Evolutionary conservation across 2,797 vertebrate species (phyloP), one percentile per base, ranked within the genome.

Genomic region (Euthynnus affinis): DNA sequence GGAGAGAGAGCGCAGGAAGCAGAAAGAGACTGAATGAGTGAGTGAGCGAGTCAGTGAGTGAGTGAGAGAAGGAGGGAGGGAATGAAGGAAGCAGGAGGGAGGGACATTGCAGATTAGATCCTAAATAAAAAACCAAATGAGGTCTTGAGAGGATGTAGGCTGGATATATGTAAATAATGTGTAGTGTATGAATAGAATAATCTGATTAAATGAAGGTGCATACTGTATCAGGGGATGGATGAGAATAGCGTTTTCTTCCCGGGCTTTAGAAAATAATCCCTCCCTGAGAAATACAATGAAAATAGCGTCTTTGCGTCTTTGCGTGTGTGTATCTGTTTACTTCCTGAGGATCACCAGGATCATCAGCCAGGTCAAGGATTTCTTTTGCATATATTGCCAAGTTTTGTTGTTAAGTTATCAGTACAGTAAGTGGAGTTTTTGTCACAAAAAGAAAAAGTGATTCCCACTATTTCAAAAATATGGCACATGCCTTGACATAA

Each of bases 101-200:
- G 66, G 63, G 71, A 79, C 66, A 13, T 81, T 78, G 55, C 48
- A 75, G 81, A 83, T 78, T 61, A 61, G 10, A 27, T 18, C 1
- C 51, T 77, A 66, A 80, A 86, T 77, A 67, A 70, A 70, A 76
- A 80, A 52, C 8, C 29, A 73, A 85, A 80, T 57, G 23, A 60
- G 57, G 66, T 78, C 18, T 80, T 59, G 64, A 67, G 62, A 58
- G 23, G 63, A 76, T n/a, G 66, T 18, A 1, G 46, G 25, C 2
- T 22, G 56, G 52, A 34, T 73, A 8, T 32, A 61, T 69, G 34
- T 42, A 9, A 34, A 49, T 73, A 51, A 62, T 57, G 9, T 53
- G 46, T 9, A 20, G 6, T 55, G 51, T 6, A 1, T 52, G 67
- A 80, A 64, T 37, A 66, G 44, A 81, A 8, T 32, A n/a, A 4